Evolutionary conservation across 1,140 invertebrate species (phyloP).

Genomic region (Lordiphosa collinella): DNA sequence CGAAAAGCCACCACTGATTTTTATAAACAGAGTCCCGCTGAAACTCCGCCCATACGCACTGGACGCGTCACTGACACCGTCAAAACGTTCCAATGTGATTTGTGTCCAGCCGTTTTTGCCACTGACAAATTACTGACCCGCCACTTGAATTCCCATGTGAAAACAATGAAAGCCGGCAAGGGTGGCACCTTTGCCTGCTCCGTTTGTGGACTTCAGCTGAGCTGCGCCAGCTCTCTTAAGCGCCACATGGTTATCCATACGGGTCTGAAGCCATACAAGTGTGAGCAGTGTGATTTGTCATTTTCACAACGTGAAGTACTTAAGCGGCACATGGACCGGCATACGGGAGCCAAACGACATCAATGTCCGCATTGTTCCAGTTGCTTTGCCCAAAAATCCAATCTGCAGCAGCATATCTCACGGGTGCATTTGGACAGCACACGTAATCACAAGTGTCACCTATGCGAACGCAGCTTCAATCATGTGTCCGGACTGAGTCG

Average conservation of each 20-base stretch:
- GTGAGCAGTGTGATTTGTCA: conserved; percentile 85
- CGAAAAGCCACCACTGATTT: conserved; percentile 16
- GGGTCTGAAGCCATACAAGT: conserved; percentile 88
- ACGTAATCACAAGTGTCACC: conserved; percentile 84
- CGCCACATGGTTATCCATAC: conserved; percentile 89
- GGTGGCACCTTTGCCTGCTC: conserved; percentile 81
- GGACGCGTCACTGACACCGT: conserved; percentile 64
- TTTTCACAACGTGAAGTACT: conserved; percentile 91
- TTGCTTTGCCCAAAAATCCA: conserved; percentile 86
- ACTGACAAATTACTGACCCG: conserved; percentile 82
- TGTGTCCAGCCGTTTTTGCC: conserved; percentile 82
- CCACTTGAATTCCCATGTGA: conserved; percentile 83
- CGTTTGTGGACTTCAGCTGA: conserved; percentile 90
- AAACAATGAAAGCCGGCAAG: conserved; percentile 80
- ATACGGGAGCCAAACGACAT: conserved; percentile 91
- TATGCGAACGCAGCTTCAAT: conserved; percentile 82
- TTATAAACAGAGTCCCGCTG: conserved; percentile 21
- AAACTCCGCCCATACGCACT: not conserved
- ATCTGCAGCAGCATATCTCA: conserved; percentile 84
- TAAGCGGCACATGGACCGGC: conserved; percentile 90
- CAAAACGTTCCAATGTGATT: conserved; percentile 82
- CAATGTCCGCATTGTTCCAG: conserved; percentile 88
- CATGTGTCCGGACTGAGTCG: conserved; percentile 85
- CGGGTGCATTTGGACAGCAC: conserved; percentile 82
- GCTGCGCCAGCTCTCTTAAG: conserved; percentile 87